These are phyloP conservation scores for Formica exsecta DNA, from an alignment of 1,140 invertebrate genomes.

Conservation along the genomic window DNA sequence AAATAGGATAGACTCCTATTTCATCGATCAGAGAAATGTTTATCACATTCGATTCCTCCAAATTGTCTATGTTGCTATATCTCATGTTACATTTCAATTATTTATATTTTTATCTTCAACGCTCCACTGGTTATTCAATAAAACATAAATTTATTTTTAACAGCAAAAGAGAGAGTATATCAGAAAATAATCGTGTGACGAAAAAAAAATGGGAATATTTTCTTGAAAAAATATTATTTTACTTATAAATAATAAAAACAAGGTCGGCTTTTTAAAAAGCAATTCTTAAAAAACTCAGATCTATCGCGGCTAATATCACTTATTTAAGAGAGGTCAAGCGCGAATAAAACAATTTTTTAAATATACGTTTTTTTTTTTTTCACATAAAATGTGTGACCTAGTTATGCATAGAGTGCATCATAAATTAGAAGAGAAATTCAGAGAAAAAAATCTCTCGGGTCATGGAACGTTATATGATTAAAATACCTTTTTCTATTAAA, in stretches of 20 bases:
- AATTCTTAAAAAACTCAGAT: neutral
- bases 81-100: slow-evolving; percentile 2
- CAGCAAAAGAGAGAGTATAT: neutral
- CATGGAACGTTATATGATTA: neutral
- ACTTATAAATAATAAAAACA: slow-evolving; percentile 8
- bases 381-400: neutral
- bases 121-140: neutral
- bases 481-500: neutral
- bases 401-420: neutral
- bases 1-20: slow-evolving; percentile 37
- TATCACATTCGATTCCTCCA: slow-evolving; percentile 35
- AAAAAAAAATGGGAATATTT: slow-evolving; percentile 3
- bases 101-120: slow-evolving; percentile 14
- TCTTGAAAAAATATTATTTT: slow-evolving; percentile 17
- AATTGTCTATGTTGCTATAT: neutral
- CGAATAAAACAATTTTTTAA: slow-evolving; percentile 31
- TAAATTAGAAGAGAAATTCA: slow-evolving; percentile 14
- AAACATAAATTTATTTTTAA: slow-evolving; percentile 14
- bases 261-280: neutral
- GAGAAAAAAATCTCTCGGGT: neutral
- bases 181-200: slow-evolving; percentile 5
- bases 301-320: slow-evolving; percentile 9
- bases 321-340: neutral
- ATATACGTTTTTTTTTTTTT: neutral
- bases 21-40: neutral